These are phyloP conservation scores for Menidia menidia DNA, from an alignment of 2,797 vertebrate species.

Conservation along the genomic window DNA sequence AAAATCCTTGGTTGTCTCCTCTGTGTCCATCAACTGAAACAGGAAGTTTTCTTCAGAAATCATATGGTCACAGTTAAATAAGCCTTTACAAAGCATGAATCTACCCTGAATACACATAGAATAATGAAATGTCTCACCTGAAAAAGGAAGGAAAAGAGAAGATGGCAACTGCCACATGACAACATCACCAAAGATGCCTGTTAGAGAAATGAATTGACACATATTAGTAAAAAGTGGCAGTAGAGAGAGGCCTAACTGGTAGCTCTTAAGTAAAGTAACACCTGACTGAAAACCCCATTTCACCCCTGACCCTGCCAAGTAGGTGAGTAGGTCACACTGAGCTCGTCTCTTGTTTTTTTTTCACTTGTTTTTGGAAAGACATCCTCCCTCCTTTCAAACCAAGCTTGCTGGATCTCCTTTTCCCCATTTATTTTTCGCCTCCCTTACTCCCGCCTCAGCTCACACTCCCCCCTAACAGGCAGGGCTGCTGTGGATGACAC, in stretches of 20 bases:
- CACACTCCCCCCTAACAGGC: conserved; percentile 67
- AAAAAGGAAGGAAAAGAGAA: conserved; percentile 40
- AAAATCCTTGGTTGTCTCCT: not conserved
- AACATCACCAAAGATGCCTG: conserved; percentile 69
- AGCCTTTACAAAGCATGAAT: not conserved
- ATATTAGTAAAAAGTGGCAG: conserved; percentile 37
- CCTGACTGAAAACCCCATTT: conserved; percentile 65
- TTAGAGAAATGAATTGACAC: conserved; percentile 39
- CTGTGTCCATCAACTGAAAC: too few species aligned
- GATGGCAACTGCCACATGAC: conserved; percentile 63
- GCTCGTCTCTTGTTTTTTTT: conserved; percentile 29
- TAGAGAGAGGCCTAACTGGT: conserved; percentile 31
- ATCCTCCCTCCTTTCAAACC: conserved; percentile 16
- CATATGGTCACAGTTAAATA: not conserved
- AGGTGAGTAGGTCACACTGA: conserved; percentile 21
- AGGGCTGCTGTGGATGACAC: conserved; percentile 75
- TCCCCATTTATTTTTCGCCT: conserved; percentile 64
- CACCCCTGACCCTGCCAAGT: conserved; percentile 59
- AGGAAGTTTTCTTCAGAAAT: too few species aligned
- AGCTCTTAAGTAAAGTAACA: conserved; percentile 55
- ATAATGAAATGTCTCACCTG: conserved; percentile 56
- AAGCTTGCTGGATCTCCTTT: conserved; percentile 32
- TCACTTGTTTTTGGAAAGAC: conserved; percentile 33
- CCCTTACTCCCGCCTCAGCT: conserved; percentile 46
- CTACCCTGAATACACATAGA: not conserved